Conservation (phyloP, 2,797 vertebrate species). For the Gorsachius magnificus region DNA sequence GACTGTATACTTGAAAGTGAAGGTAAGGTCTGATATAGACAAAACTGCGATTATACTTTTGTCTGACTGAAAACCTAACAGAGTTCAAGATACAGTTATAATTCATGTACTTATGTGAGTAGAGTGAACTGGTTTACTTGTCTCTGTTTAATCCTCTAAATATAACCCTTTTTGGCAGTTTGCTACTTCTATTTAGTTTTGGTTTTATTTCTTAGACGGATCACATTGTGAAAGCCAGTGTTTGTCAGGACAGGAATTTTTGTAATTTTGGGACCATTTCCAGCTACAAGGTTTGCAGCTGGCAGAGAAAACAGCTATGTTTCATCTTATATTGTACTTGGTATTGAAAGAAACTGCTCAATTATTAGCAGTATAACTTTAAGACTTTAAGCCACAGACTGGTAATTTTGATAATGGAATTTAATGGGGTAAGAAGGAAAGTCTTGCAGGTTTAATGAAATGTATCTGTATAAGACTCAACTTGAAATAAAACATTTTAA, state of each 20-base stretch:
- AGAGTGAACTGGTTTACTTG: neutral
- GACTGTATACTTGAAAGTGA: neutral
- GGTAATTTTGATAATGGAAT: slow-evolving; percentile 70
- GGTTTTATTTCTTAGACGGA: neutral
- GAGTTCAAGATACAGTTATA: neutral
- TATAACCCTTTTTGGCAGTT: neutral
- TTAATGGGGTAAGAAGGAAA: slow-evolving; percentile 69
- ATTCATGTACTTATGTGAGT: neutral
- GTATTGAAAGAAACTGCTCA: slow-evolving; percentile 45
- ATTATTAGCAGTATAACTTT: slow-evolving; percentile 55
- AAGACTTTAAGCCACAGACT: slow-evolving; percentile 50
- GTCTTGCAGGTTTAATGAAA: slow-evolving; percentile 68
- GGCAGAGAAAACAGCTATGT: slow-evolving; percentile 9
- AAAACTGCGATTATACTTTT: neutral
- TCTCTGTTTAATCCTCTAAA: neutral
- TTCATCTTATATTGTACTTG: slow-evolving; percentile 47
- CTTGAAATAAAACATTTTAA: slow-evolving; percentile 64
- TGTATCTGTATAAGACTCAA: slow-evolving; percentile 55
- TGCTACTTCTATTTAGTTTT: neutral
- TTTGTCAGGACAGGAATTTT: slow-evolving; percentile 14
- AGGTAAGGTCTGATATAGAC: neutral
- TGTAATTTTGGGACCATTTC: slow-evolving; percentile 22
- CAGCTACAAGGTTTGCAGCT: slow-evolving; percentile 21
- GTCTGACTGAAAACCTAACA: neutral
- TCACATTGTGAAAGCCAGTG: neutral